These are phyloP conservation scores for Xenentodon cancila DNA, from an alignment of 2,797 vertebrate genomes.

Conservation along the genomic window DNA sequence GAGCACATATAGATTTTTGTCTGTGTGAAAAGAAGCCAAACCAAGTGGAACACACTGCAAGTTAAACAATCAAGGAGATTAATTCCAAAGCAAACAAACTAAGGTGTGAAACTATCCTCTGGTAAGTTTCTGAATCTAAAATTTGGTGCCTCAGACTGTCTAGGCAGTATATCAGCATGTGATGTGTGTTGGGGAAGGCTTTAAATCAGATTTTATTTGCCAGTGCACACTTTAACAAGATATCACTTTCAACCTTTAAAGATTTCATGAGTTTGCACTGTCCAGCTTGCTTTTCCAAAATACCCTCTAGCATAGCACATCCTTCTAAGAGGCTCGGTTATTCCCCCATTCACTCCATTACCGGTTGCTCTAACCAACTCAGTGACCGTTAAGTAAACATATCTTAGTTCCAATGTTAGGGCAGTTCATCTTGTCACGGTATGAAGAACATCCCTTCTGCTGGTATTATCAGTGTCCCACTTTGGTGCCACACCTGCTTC, in stretches of 20 bases:
- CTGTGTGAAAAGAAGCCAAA: no score
- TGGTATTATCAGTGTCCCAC: conserved; percentile 67
- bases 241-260: conserved; percentile 16
- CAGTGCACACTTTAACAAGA: conserved; percentile 5
- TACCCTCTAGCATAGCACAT: conserved; percentile 13
- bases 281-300: conserved; percentile 21
- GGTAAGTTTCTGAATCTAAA: conserved; percentile 10
- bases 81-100: no score
- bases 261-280: conserved; percentile 18
- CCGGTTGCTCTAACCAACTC: conserved; percentile 53
- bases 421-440: conserved; percentile 60
- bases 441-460: conserved; percentile 55
- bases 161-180: conserved; percentile 10
- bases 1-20: no score
- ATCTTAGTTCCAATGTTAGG: conserved; percentile 40
- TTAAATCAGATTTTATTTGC: conserved; percentile 14
- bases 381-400: conserved; percentile 52
- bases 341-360: conserved; percentile 34
- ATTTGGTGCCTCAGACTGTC: conserved; percentile 22
- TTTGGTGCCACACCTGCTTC: conserved; percentile 63
- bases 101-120: no score
- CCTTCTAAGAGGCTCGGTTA: conserved; percentile 23
- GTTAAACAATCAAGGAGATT: no score
- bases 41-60: no score
- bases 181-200: conserved; percentile 6